Conservation (phyloP, 2,888 invertebrate species). For the Papilio demoleus region DNA sequence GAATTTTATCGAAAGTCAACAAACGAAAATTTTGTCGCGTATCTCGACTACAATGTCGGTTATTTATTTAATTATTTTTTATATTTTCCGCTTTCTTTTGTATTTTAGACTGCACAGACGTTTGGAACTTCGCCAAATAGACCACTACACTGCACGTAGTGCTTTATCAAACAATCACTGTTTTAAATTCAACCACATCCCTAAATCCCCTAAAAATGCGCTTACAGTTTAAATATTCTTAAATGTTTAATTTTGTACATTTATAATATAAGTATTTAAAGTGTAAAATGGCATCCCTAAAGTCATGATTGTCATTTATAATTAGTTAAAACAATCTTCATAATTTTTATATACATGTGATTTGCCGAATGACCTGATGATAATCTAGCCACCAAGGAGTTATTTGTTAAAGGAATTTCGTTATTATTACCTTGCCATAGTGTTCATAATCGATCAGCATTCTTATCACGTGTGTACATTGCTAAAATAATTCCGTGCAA, state of each 20-base stretch:
- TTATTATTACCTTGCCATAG: neutral
- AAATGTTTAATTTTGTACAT: neutral
- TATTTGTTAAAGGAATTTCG: neutral
- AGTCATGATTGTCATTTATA: too few species aligned
- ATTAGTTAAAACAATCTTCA: too few species aligned
- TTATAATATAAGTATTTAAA: neutral
- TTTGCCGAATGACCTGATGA: slow-evolving; percentile 7
- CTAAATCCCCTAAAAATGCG: slow-evolving; percentile 5
- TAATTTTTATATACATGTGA: neutral
- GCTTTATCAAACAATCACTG: slow-evolving; percentile 53
- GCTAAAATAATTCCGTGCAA: neutral
- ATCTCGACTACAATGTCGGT: slow-evolving; percentile 33
- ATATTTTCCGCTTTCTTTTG: slow-evolving; percentile 40
- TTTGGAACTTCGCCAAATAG: slow-evolving; percentile 50
- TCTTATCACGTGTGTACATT: slow-evolving; percentile 17
- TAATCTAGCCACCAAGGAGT: neutral
- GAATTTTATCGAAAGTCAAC: too few species aligned
- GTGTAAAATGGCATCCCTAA: too few species aligned
- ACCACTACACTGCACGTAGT: slow-evolving; percentile 44
- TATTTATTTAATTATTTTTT: slow-evolving; percentile 41
- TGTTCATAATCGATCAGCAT: neutral
- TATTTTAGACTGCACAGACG: slow-evolving; percentile 38
- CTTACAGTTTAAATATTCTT: neutral
- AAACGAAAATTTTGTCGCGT: neutral
- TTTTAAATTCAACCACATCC: slow-evolving; percentile 49